A percentile compares a stretch with the other conserved stretches of the same genome.
phyloP scores from a whole-genome alignment of 2,797 vertebrate species.

The Onychomys leucogaster region DNA sequence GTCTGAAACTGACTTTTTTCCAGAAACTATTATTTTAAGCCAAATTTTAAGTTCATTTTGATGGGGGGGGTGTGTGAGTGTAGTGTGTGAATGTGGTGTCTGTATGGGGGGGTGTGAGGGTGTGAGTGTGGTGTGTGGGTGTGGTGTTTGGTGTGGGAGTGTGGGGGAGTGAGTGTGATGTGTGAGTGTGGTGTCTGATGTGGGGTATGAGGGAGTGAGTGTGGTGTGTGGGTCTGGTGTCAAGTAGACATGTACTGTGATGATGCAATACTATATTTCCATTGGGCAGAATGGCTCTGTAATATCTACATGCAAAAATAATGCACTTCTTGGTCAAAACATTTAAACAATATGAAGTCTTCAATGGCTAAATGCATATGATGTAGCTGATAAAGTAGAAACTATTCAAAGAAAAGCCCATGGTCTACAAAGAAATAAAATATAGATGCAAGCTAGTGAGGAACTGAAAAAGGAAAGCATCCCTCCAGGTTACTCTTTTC shows the following conservation, averaged over 20 bases:
- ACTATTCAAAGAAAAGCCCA: not conserved
- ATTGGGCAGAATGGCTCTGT: not conserved
- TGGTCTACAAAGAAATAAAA: not conserved
- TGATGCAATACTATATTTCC: conserved; percentile 6
- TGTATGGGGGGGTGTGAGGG: not conserved
- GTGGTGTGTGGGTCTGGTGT: not conserved
- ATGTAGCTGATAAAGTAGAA: not conserved
- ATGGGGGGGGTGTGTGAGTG: too few relatives aligned
- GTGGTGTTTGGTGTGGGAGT: not conserved
- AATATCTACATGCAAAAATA: conserved; percentile 7
- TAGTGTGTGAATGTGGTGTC: not conserved
- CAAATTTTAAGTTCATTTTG: not conserved
- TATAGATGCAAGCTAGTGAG: not conserved
- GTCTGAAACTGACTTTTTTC: conserved; percentile 11
- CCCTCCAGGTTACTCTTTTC: not conserved
- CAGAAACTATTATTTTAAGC: not conserved
- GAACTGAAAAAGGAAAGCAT: conserved; percentile 35
- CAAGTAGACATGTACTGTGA: not conserved
- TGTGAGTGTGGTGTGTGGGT: not conserved
- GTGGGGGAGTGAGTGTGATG: not conserved
- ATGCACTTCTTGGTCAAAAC: not conserved
- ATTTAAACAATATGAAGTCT: conserved; percentile 1
- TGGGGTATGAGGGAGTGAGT: not conserved
- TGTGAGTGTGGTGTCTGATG: not conserved
- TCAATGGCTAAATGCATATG: not conserved